Evolutionary conservation across 2,113 vertebrate genomes (phyloP).

Genomic region (Empidonax traillii): DNA sequence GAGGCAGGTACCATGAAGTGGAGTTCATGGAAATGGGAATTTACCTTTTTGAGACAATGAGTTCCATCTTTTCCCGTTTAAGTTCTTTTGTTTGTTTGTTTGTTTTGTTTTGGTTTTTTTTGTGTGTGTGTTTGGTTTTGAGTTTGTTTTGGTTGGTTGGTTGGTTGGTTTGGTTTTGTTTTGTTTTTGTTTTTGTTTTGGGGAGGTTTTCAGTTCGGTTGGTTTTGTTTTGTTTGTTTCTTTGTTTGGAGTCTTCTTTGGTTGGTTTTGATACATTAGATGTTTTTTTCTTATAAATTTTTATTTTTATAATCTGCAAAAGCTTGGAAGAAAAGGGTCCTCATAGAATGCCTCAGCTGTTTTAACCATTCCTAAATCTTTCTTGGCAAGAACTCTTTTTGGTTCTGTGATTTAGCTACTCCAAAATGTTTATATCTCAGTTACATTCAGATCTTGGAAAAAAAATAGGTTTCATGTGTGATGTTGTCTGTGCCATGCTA

Average conservation of each 20-base stretch:
- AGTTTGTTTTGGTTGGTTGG: too few species aligned
- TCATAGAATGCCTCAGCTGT: not conserved
- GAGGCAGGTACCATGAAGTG: accelerated
- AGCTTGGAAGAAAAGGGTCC: not conserved
- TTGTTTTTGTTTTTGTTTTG: not conserved
- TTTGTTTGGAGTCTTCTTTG: not conserved
- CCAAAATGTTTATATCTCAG: not conserved
- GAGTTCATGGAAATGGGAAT: not conserved
- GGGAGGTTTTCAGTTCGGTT: not conserved
- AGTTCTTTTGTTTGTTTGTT: not conserved
- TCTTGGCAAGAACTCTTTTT: not conserved
- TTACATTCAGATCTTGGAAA: not conserved
- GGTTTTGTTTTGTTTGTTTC: accelerated
- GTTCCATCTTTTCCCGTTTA: not conserved
- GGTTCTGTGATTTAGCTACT: not conserved
- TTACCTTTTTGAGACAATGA: not conserved
- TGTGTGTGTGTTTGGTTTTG: not conserved
- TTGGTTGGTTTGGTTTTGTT: not conserved
- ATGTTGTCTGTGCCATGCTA: not conserved
- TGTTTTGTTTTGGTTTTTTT: accelerated
- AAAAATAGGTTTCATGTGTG: not conserved
- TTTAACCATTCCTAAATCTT: not conserved
- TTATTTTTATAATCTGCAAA: not conserved
- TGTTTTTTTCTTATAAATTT: not conserved
- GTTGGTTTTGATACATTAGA: not conserved